Base-by-base conservation (phyloP, 37 sponge, comb jelly and placozoan species). In the Eunapius fragilis region DNA sequence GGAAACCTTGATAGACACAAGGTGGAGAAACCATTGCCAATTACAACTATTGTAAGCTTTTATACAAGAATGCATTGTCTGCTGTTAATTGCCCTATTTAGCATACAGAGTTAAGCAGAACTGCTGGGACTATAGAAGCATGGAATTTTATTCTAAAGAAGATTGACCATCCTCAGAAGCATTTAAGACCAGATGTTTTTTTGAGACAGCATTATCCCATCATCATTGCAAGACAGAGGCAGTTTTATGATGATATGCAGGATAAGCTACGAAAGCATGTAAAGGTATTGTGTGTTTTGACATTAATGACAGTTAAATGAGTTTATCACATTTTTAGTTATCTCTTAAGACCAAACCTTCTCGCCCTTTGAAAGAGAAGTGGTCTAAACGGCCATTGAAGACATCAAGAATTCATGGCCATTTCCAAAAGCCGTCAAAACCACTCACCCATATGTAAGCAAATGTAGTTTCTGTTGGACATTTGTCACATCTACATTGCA, bases 101-200 rank as follows among this genome's bases (percentile, higher is more conserved):
- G 41, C 3, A 41, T 6, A 41, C 41, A 41, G 41, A 41, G 6
- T 6, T 41, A 41, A 41, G 41, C 6, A 41, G 77, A 34, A 75
- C 77, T 17, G 31, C 77, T 35, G 77, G 77, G 4, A 75, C 77
- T 75, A 28, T 28, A 17, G 77, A 75, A 32, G 77, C 77, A 34
- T 75, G 77, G 77, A 75, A 75, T 28, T 6, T 31, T 32, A 75
- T 75, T 75, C 35, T 75, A 32, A 75, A 75, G 33, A 75, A 31
- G n/a, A 75, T 32, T 6, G 77, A 75, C n/a, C 77, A 75, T 32
- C 77, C 77, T 28, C 31, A 31, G 25, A 32, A 75, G 35, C 31
- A 32, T 11, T 6, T 75, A 34, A 34, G 77, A 32, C 77, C 77
- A 75, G 77, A 75, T 36, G 25, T 75, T 31, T 75, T 75, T 28